Evolutionary conservation across 2,888 invertebrate genomes (phyloP).

Genomic region (Hedya salicella): DNA sequence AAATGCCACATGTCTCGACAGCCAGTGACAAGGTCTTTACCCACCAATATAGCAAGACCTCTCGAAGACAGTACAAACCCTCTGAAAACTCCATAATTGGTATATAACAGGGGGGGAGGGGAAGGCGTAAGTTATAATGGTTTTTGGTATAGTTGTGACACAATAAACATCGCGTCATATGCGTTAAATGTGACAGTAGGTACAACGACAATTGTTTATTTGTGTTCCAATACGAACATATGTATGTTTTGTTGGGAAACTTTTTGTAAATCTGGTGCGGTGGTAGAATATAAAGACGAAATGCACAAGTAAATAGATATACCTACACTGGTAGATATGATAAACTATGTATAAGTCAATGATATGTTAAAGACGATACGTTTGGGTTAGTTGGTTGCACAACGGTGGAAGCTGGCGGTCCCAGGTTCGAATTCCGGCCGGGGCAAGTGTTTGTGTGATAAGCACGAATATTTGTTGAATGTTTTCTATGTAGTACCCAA

Average conservation of each 20-base stretch:
- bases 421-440: too few species aligned
- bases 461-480: too few species aligned
- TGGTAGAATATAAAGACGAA: background rate
- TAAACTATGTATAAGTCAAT: too few species aligned
- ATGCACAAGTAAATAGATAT: too few species aligned
- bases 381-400: too few species aligned
- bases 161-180: constrained; percentile 27
- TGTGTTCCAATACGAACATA: constrained; percentile 7
- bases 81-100: background rate
- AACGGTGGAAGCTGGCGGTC: too few species aligned
- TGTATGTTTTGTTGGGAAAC: constrained; percentile 7
- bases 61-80: background rate
- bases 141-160: constrained; percentile 8
- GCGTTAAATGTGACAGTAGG: constrained; percentile 31
- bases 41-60: constrained; percentile 16
- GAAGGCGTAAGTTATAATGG: background rate
- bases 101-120: background rate
- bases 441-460: too few species aligned
- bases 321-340: background rate
- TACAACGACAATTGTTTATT: constrained; percentile 19
- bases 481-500: too few species aligned
- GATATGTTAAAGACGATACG: too few species aligned
- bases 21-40: constrained; percentile 27
- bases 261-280: background rate
- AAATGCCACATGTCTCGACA: constrained; percentile 34